Conservation (phyloP, 1,140 invertebrate species). For the Fragariocoptes setiger region DNA sequence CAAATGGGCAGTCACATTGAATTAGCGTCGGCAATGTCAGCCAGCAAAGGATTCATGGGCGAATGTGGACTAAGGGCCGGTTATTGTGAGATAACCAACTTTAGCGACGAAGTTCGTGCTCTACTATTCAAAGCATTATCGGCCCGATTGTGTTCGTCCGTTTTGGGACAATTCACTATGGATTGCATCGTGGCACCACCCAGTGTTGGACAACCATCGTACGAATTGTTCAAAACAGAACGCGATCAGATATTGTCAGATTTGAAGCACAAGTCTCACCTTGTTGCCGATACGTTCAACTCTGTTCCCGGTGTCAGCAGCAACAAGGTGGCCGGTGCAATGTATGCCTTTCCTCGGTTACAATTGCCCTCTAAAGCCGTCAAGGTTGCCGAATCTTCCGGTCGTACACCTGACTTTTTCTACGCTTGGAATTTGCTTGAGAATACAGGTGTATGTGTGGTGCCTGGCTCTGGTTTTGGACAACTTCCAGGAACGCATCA, state of each 20-base stretch:
- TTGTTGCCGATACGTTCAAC: constrained; percentile 71
- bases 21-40: constrained; percentile 77
- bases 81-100: constrained; percentile 59
- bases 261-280: constrained; percentile 35
- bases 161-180: constrained; percentile 49
- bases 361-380: constrained; percentile 40
- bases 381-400: constrained; percentile 30
- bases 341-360: constrained; percentile 78
- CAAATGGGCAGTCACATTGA: constrained; percentile 63
- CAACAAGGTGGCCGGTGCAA: constrained; percentile 58
- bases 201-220: constrained; percentile 42
- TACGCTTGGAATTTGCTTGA: constrained; percentile 81
- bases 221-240: constrained; percentile 37
- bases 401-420: constrained; percentile 43
- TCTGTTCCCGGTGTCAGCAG: constrained; percentile 58
- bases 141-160: constrained; percentile 72
- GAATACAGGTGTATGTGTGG: constrained; percentile 51
- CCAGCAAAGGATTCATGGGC: constrained; percentile 52
- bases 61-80: constrained; percentile 69
- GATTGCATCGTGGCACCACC: constrained; percentile 49
- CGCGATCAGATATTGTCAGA: constrained; percentile 43
- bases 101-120: constrained; percentile 48
- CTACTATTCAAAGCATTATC: constrained; percentile 67
- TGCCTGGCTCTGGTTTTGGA: constrained; percentile 61
- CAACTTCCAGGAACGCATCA: constrained; percentile 74